phyloP scores from a whole-genome alignment of 2,797 vertebrate genomes.

The Enteromius unitaeniatus region DNA sequence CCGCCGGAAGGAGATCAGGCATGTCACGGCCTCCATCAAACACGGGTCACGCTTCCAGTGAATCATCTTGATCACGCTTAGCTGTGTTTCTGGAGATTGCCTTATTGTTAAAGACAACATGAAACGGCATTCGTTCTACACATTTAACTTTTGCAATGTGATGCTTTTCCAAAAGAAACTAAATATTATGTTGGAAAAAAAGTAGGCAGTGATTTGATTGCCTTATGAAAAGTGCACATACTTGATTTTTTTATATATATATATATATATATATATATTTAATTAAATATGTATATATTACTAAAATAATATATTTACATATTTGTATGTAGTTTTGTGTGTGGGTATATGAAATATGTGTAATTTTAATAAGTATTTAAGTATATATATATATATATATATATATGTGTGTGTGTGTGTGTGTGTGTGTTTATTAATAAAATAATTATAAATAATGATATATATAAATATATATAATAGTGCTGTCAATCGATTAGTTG shows the following conservation, averaged over 20 bases:
- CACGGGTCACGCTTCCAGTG: neutral
- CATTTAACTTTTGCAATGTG: neutral
- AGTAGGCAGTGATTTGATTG: neutral
- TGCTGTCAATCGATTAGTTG: too few species aligned
- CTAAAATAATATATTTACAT: too few species aligned
- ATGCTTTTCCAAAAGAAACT: neutral
- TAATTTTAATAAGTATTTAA: too few species aligned
- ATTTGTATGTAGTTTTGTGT: too few species aligned
- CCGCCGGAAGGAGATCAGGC: slow-evolving; percentile 22
- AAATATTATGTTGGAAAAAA: neutral
- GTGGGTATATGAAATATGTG: too few species aligned
- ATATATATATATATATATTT: too few species aligned
- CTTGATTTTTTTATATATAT: neutral
- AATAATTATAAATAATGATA: too few species aligned
- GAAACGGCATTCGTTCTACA: slow-evolving; percentile 2
- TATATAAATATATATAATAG: too few species aligned
- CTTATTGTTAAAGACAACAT: slow-evolving; percentile 5
- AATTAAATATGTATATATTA: too few species aligned
- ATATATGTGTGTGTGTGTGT: too few species aligned
- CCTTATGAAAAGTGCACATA: neutral
- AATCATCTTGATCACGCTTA: neutral
- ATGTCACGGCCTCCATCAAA: neutral
- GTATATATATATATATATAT: too few species aligned
- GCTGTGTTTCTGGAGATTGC: neutral
- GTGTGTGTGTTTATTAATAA: too few species aligned